phyloP scores from a whole-genome alignment of 2,888 invertebrate genomes.

The Theretra japonica region DNA sequence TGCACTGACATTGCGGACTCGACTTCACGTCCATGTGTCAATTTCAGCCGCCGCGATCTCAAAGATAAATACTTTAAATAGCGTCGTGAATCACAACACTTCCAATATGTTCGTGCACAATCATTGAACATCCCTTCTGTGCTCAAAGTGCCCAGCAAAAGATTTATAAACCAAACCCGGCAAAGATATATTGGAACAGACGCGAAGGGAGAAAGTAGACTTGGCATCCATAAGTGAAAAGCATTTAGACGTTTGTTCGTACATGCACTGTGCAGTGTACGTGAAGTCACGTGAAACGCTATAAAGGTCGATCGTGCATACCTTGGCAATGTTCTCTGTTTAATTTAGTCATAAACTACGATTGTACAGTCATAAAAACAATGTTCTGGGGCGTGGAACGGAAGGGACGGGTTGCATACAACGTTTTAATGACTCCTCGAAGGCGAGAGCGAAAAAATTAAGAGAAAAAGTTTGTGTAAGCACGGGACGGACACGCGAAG shows the following conservation, averaged over 20 bases:
- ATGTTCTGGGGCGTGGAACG: slow-evolving; percentile 36
- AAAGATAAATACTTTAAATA: background rate
- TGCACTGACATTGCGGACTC: background rate
- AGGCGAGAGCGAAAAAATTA: slow-evolving; percentile 47
- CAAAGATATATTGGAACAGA: slow-evolving; percentile 54
- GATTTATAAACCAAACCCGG: background rate
- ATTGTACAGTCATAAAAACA: slow-evolving; percentile 33
- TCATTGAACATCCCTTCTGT: background rate
- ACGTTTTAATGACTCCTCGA: slow-evolving; percentile 40
- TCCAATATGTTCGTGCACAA: background rate
- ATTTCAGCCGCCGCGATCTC: background rate
- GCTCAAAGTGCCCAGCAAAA: background rate
- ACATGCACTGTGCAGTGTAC: slow-evolving; percentile 50
- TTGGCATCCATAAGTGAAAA: slow-evolving; percentile 67
- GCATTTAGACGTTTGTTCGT: slow-evolving; percentile 46
- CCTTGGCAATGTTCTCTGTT: slow-evolving; percentile 51
- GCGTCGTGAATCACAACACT: background rate
- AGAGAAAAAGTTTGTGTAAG: slow-evolving; percentile 46
- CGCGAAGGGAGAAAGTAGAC: slow-evolving; percentile 63
- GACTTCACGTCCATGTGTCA: background rate
- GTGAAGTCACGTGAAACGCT: slow-evolving; percentile 54
- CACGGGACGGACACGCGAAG: slow-evolving; percentile 51
- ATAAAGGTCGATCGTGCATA: slow-evolving; percentile 52
- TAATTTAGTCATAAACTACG: slow-evolving; percentile 44
- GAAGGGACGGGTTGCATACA: slow-evolving; percentile 42